Percentiles rank a stretch among this genome's conserved stretches.
These are phyloP conservation scores for Cetoscarus ocellatus DNA, from an alignment of 2,797 vertebrate species.

Conservation along the genomic window DNA sequence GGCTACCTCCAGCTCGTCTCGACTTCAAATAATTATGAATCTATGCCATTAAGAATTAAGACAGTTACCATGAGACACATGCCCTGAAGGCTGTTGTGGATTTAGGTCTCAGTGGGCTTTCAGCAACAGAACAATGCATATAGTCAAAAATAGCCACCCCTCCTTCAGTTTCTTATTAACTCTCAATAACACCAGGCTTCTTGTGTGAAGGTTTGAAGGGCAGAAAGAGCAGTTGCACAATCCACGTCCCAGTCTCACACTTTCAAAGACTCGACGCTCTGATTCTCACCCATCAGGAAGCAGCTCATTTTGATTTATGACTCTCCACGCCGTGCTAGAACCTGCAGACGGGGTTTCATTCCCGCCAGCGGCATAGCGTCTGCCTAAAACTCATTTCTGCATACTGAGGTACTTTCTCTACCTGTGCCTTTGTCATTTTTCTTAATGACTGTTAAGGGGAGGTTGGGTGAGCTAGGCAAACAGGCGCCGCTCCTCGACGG, in stretches of 20 bases:
- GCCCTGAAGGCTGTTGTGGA: not conserved
- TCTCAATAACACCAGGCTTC: conserved; percentile 6
- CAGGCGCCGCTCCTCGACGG: conserved; percentile 46
- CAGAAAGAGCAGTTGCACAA: conserved; percentile 14
- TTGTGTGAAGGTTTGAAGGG: conserved; percentile 30
- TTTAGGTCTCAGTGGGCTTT: not conserved
- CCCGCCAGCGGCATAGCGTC: conserved; percentile 42
- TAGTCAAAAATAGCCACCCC: not conserved
- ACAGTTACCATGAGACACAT: no score
- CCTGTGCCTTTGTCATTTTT: conserved; percentile 71
- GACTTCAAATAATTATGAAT: no score
- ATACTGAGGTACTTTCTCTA: conserved; percentile 55
- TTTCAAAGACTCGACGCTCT: conserved; percentile 56
- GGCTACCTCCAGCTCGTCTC: no score
- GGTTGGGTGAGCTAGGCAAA: conserved; percentile 63
- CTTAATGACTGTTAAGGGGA: conserved; percentile 73
- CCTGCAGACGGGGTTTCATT: conserved; percentile 47
- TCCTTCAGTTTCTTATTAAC: conserved; percentile 6
- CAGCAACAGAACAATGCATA: not conserved
- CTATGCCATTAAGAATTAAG: no score
- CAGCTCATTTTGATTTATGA: conserved; percentile 69
- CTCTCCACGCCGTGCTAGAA: conserved; percentile 12
- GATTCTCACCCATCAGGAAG: conserved; percentile 66
- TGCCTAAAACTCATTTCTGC: conserved; percentile 72
- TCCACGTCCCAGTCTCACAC: conserved; percentile 31